Percentiles rank a stretch among this genome's conserved stretches.
phyloP scores from a whole-genome alignment of 2,797 vertebrate genomes.

The Heliangelus exortis region DNA sequence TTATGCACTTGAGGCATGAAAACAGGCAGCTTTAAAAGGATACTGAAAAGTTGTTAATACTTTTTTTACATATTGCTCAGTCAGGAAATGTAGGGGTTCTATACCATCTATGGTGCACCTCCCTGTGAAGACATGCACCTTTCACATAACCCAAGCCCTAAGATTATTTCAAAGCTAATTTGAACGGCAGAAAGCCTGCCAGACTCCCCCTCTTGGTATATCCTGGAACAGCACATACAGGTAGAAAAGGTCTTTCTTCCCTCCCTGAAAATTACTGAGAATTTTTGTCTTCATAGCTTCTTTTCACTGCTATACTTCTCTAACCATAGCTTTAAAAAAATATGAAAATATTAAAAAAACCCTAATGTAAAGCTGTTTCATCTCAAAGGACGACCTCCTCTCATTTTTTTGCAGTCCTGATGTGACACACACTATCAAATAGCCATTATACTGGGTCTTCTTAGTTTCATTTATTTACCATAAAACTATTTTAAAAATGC shows the following conservation, averaged over 20 bases:
- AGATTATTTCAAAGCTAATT: background rate
- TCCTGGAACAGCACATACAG: background rate
- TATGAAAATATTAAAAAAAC: background rate
- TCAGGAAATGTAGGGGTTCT: background rate
- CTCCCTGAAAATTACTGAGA: background rate
- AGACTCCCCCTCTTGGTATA: slow-evolving; percentile 6
- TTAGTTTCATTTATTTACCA: background rate
- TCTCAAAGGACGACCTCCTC: background rate
- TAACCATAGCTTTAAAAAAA: background rate
- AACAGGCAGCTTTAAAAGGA: background rate
- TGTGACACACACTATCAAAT: background rate
- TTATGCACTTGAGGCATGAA: background rate
- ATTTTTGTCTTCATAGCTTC: background rate
- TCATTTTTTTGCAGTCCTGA: background rate
- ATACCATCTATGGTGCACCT: background rate
- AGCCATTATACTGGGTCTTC: background rate
- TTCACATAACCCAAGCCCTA: background rate
- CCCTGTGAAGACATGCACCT: background rate
- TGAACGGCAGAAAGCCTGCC: background rate
- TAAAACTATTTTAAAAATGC: background rate
- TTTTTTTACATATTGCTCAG: background rate
- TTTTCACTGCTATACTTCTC: background rate
- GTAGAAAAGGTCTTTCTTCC: background rate
- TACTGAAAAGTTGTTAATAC: slow-evolving; percentile 2
- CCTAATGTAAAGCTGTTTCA: background rate